phyloP scores from a whole-genome alignment of 2,888 invertebrate genomes.

The Gryllus longicercus region DNA sequence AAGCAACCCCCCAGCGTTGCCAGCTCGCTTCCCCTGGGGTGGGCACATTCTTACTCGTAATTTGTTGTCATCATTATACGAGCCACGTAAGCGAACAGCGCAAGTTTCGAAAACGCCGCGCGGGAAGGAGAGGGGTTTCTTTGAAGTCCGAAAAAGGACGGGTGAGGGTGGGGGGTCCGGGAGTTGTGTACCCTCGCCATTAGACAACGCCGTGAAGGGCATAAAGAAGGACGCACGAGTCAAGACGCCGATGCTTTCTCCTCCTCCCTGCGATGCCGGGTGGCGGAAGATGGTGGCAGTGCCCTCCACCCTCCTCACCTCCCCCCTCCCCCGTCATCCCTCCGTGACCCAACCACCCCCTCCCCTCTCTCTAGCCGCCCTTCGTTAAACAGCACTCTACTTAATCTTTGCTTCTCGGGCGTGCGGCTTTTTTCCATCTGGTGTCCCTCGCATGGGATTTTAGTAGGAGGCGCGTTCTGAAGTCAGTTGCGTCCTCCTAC shows the following conservation, averaged over 20 bases:
- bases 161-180: neutral
- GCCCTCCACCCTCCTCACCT: neutral
- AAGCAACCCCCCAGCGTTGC: neutral
- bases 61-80: slow-evolving; percentile 17
- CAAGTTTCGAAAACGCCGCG: neutral
- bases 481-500: neutral
- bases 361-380: neutral
- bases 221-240: slow-evolving; percentile 17
- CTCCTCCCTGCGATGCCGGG: neutral
- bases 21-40: neutral
- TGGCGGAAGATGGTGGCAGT: too few species aligned
- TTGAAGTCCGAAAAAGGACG: neutral
- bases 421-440: neutral
- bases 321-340: too few species aligned
- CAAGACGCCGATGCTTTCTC: neutral
- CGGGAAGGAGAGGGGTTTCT: neutral
- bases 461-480: neutral
- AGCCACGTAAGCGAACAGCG: slow-evolving; percentile 5
- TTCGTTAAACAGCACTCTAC: slow-evolving; percentile 17
- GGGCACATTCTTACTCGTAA: slow-evolving; percentile 5
- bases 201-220: slow-evolving; percentile 9
- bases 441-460: slow-evolving; percentile 3
- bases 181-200: slow-evolving; percentile 7
- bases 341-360: neutral
- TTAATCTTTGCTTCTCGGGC: slow-evolving; percentile 9